Evolutionary conservation across 2,888 invertebrate species (phyloP).

Genomic region (Melanostoma scalare): DNA sequence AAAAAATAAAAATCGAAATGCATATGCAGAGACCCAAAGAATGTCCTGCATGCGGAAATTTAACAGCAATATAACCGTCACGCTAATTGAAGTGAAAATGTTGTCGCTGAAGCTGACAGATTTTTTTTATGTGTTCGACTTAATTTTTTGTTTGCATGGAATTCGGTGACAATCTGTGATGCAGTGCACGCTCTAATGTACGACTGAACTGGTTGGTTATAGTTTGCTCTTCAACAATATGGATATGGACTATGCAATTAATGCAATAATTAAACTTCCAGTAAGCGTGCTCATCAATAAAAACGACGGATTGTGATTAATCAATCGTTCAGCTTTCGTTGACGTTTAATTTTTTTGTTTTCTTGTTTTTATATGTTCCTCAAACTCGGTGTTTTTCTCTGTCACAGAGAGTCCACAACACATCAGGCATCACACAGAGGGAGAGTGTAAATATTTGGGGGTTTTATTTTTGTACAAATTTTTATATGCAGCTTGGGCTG

Average conservation of each 20-base stretch:
- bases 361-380: slow-evolving; percentile 18
- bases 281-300: slow-evolving; percentile 56
- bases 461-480: slow-evolving; percentile 13
- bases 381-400: slow-evolving; percentile 4
- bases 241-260: slow-evolving; percentile 55
- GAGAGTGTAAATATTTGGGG: background rate
- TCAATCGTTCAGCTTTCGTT: slow-evolving; percentile 64
- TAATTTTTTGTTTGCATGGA: slow-evolving; percentile 22
- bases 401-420: slow-evolving; percentile 48
- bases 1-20: slow-evolving; percentile 2
- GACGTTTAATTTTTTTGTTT: slow-evolving; percentile 59
- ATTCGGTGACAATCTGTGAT: slow-evolving; percentile 27
- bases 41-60: slow-evolving; percentile 26
- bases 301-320: slow-evolving; percentile 65
- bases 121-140: slow-evolving; percentile 8
- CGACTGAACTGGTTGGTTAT: slow-evolving; percentile 5
- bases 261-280: slow-evolving; percentile 65
- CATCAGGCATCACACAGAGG: too few species aligned
- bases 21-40: slow-evolving; percentile 8
- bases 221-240: slow-evolving; percentile 39
- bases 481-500: background rate
- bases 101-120: slow-evolving; percentile 33
- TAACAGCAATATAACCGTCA: slow-evolving; percentile 42
- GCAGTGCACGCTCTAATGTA: slow-evolving; percentile 40
- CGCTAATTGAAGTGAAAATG: slow-evolving; percentile 49